Percentiles rank a stretch among this genome's conserved stretches.
phyloP scores from a whole-genome alignment of 1,140 invertebrate genomes.

The Tribolium madens region DNA sequence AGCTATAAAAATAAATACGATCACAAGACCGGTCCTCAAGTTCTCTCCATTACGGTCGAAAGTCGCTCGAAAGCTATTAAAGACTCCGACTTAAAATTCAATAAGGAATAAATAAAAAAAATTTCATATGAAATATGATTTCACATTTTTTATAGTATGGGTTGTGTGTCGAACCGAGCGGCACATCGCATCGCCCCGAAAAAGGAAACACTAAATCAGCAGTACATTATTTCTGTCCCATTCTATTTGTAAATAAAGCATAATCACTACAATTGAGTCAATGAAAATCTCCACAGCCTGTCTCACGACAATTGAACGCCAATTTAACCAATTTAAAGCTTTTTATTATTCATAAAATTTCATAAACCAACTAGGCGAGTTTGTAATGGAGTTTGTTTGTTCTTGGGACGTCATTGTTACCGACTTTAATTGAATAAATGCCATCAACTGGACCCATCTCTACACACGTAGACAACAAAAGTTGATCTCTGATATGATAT shows the following conservation, averaged over 20 bases:
- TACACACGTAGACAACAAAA: neutral
- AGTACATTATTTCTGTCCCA: constrained; percentile 40
- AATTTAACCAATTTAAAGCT: constrained; percentile 62
- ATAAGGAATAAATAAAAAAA: constrained; percentile 40
- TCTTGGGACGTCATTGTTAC: constrained; percentile 36
- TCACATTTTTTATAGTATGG: constrained; percentile 26
- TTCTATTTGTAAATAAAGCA: constrained; percentile 58
- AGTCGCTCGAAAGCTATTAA: neutral
- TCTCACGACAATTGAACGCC: constrained; percentile 62
- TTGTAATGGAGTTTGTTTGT: constrained; percentile 39
- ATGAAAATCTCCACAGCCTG: constrained; percentile 59
- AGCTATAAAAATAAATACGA: constrained; percentile 34
- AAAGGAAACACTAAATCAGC: constrained; percentile 62
- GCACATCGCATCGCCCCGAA: constrained; percentile 41
- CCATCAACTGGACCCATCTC: constrained; percentile 10
- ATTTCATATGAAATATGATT: constrained; percentile 29
- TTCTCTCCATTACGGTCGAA: neutral
- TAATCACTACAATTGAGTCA: constrained; percentile 62
- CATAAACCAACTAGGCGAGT: constrained; percentile 54
- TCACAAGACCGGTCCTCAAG: neutral
- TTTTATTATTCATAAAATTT: constrained; percentile 64
- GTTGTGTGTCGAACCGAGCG: neutral
- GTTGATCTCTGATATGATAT: neutral
- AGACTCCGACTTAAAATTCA: constrained; percentile 34
- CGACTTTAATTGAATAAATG: constrained; percentile 24